Evolutionary conservation across 2,113 vertebrate genomes (phyloP).

Genomic region (Actenoides lindsayi): DNA sequence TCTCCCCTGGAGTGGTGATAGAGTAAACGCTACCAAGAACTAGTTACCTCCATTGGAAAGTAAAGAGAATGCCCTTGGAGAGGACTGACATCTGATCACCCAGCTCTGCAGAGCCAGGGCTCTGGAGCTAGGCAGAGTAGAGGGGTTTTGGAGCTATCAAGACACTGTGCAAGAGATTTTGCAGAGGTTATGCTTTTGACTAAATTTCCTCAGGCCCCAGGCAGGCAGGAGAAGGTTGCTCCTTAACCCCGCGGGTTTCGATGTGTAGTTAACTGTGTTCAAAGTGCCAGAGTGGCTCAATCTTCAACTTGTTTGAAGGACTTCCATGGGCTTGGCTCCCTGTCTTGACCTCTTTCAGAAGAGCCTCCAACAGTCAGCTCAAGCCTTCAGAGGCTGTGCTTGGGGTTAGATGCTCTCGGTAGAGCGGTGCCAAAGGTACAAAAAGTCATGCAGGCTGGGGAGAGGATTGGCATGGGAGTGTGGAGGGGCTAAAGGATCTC

Average conservation of each 20-base stretch:
- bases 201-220: not conserved
- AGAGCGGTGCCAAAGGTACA: not conserved
- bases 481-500: not conserved
- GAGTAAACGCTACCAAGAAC: not conserved
- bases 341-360: not conserved
- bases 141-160: not conserved
- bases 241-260: not conserved
- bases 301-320: not conserved
- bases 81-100: accelerated
- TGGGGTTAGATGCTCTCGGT: not conserved
- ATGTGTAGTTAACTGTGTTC: not conserved
- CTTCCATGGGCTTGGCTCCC: not conserved
- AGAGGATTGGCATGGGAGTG: not conserved
- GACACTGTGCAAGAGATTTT: not conserved
- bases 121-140: not conserved
- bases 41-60: not conserved
- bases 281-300: not conserved
- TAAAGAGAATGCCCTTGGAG: not conserved
- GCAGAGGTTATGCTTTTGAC: not conserved
- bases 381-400: not conserved
- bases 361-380: not conserved
- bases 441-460: not conserved
- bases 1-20: not conserved
- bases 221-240: not conserved
- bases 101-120: not conserved